phyloP scores from a whole-genome alignment of 2,888 invertebrate species.

The Drosophila helvetica region DNA sequence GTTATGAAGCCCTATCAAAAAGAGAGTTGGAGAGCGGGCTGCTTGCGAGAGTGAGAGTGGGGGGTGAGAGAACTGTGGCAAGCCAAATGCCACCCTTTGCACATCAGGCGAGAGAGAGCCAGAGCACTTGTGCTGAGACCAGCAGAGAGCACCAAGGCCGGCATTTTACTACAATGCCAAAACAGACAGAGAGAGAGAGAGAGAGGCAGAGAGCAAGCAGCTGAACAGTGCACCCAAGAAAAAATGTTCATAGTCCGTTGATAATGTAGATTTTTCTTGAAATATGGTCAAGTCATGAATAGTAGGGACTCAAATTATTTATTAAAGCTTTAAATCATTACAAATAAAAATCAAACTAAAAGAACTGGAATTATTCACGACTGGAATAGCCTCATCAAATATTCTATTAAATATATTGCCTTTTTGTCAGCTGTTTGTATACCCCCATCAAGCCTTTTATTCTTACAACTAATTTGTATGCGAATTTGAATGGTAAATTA shows the following conservation, averaged over 20 bases:
- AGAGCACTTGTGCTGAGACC: conserved; percentile 6
- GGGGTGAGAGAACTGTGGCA: background rate
- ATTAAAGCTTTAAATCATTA: no score
- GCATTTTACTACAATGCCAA: conserved; percentile 17
- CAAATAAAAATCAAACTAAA: no score
- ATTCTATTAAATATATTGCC: no score
- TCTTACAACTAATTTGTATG: no score
- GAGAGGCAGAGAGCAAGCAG: conserved; percentile 15
- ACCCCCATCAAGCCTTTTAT: no score
- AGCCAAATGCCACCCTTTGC: conserved; percentile 19
- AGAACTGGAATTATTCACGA: no score
- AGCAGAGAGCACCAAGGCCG: conserved; percentile 31
- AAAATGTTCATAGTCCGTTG: conserved; percentile 6
- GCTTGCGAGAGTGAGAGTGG: background rate
- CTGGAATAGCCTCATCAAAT: no score
- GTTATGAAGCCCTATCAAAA: conserved; percentile 52
- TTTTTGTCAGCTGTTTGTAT: background rate
- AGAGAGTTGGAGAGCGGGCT: conserved; percentile 9
- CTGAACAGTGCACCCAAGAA: conserved; percentile 29
- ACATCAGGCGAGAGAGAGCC: background rate
- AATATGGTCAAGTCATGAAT: no score
- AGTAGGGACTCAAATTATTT: no score
- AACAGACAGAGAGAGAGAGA: conserved; percentile 7
- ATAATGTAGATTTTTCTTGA: background rate
- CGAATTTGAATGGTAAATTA: no score